Conservation (phyloP, 2,113 vertebrate genomes). For the Tyto alba region DNA sequence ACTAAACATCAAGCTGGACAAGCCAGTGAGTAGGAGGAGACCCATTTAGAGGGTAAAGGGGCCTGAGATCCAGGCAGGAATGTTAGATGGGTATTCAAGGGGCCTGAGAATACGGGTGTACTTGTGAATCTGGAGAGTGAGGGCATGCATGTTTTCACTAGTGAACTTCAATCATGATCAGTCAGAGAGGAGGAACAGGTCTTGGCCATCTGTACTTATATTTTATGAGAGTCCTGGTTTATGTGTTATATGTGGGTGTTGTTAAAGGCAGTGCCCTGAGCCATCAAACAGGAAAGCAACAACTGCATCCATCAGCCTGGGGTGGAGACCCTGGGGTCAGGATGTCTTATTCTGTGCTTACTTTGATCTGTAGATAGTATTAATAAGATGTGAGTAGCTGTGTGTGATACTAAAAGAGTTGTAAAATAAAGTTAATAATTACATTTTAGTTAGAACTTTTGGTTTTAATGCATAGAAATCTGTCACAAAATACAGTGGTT, state of each 20-base stretch:
- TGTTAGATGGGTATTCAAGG: neutral
- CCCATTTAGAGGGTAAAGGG: neutral
- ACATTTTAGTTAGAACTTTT: neutral
- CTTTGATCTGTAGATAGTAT: neutral
- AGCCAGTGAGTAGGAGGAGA: neutral
- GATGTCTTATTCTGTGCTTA: neutral
- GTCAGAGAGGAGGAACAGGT: neutral
- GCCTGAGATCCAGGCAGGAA: neutral
- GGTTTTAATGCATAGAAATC: neutral
- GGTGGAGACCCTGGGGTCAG: neutral
- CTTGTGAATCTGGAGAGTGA: neutral
- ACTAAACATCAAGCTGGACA: neutral
- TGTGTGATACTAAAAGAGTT: neutral
- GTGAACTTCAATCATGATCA: neutral
- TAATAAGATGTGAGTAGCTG: neutral
- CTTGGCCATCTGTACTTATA: neutral
- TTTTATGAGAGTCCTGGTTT: neutral
- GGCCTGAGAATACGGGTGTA: rapidly evolving
- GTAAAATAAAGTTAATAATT: neutral
- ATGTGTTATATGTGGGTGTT: neutral
- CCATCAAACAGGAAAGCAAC: neutral
- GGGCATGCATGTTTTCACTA: neutral
- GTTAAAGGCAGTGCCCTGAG: neutral
- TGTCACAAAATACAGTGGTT: neutral
- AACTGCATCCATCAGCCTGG: neutral